These are phyloP conservation scores for Danio kyathit DNA, from an alignment of 2,797 vertebrate species.

Conservation along the genomic window DNA sequence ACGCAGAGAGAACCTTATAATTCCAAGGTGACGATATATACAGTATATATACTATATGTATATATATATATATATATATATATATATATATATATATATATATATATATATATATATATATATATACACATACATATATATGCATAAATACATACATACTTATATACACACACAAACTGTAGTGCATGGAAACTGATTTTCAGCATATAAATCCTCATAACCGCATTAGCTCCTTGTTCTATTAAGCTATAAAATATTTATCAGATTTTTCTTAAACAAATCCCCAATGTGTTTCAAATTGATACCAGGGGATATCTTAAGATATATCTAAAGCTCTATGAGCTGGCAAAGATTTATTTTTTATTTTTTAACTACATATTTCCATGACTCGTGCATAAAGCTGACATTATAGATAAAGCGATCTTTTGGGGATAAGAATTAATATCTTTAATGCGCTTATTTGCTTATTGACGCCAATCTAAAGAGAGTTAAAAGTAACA, in stretches of 20 bases:
- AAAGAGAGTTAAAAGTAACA: neutral
- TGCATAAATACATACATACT: too few species aligned
- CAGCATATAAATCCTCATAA: neutral
- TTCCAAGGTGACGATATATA: too few species aligned
- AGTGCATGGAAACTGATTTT: neutral
- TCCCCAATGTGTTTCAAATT: constrained; percentile 29
- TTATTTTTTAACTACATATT: neutral
- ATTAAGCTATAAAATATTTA: constrained; percentile 15
- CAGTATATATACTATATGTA: too few species aligned
- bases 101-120: too few species aligned
- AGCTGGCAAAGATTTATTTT: neutral
- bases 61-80: too few species aligned
- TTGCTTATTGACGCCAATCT: neutral
- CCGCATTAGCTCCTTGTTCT: constrained; percentile 3
- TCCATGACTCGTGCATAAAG: constrained; percentile 10
- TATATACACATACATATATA: too few species aligned
- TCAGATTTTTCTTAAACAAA: constrained; percentile 16
- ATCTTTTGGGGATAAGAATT: constrained; percentile 7
- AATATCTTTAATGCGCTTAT: constrained; percentile 17
- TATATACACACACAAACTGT: too few species aligned
- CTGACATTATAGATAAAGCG: constrained; percentile 15
- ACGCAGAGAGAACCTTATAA: too few species aligned
- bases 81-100: too few species aligned
- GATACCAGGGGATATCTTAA: constrained; percentile 25
- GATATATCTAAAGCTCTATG: constrained; percentile 4